Conservation (phyloP, 2,113 vertebrate species). For the Zeus faber region DNA sequence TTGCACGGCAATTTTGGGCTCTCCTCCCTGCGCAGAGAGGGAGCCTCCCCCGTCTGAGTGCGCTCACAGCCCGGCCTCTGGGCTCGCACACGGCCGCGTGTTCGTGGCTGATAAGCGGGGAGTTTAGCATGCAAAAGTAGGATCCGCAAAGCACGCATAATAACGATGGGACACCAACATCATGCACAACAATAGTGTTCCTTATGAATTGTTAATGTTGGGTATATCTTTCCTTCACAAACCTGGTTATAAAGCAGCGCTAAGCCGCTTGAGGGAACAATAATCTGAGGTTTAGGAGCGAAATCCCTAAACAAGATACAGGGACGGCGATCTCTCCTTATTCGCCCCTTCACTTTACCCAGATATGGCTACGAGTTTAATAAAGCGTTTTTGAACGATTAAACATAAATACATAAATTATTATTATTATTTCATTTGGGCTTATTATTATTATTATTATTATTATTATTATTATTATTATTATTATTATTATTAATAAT, state of each 20-base stretch:
- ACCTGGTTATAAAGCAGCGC: slow-evolving; percentile 61
- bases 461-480: not conserved
- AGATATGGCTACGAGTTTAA: slow-evolving; percentile 4
- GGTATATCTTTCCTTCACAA: slow-evolving; percentile 53
- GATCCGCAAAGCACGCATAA: slow-evolving; percentile 47
- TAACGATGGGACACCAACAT: slow-evolving; percentile 44
- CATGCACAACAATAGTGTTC: slow-evolving; percentile 52
- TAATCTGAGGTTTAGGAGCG: slow-evolving; percentile 68
- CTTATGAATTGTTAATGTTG: slow-evolving; percentile 68
- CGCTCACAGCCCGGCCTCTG: slow-evolving; percentile 43
- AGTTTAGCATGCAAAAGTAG: slow-evolving; percentile 43
- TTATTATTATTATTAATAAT: not conserved
- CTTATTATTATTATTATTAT: not conserved
- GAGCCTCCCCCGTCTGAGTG: slow-evolving; percentile 38
- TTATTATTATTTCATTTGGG: not conserved
- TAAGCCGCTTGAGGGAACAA: slow-evolving; percentile 66
- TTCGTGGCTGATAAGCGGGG: slow-evolving; percentile 65
- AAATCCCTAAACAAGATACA: slow-evolving; percentile 60
- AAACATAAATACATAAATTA: not conserved
- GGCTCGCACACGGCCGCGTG: slow-evolving; percentile 61
- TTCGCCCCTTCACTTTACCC: slow-evolving; percentile 19
- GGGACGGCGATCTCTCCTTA: slow-evolving; percentile 22
- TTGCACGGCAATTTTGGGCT: slow-evolving; percentile 6
- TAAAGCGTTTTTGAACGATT: not conserved
- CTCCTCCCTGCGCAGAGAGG: slow-evolving; percentile 32